phyloP scores from a whole-genome alignment of 2,888 invertebrate genomes.

The Oligia strigilis region DNA sequence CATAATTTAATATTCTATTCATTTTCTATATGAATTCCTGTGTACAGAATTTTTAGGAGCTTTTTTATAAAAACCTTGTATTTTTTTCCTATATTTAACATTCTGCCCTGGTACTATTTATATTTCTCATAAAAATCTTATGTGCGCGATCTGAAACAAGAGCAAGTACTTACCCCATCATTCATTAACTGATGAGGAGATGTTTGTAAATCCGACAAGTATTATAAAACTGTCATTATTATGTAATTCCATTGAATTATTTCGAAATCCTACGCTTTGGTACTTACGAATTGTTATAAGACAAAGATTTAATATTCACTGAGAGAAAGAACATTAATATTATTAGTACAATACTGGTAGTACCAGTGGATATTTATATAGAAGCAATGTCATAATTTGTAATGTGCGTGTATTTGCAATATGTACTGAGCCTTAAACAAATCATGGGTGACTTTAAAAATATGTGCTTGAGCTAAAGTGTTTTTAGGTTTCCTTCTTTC shows the following conservation, averaged over 20 bases:
- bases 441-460: neutral
- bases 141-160: conserved; percentile 9
- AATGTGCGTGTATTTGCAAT: neutral
- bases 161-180: conserved; percentile 11
- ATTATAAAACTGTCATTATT: conserved; percentile 34
- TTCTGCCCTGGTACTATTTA: conserved; percentile 64
- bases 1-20: conserved; percentile 90
- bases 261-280: neutral
- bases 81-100: conserved; percentile 69
- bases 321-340: too few relatives aligned
- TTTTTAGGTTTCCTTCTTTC: too few relatives aligned
- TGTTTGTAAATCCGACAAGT: conserved; percentile 5
- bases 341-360: neutral
- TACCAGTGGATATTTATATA: neutral
- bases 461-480: neutral
- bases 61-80: conserved; percentile 77
- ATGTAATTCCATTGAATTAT: conserved; percentile 28
- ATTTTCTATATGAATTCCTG: conserved; percentile 88
- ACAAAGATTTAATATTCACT: neutral
- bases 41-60: conserved; percentile 82
- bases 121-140: conserved; percentile 53
- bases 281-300: neutral
- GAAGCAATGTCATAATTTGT: neutral
- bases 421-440: neutral
- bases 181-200: neutral